Percentiles rank a stretch among this genome's conserved stretches.
Evolutionary conservation across 2,888 invertebrate species (phyloP).

Genomic region (Drosophila picticornis): DNA sequence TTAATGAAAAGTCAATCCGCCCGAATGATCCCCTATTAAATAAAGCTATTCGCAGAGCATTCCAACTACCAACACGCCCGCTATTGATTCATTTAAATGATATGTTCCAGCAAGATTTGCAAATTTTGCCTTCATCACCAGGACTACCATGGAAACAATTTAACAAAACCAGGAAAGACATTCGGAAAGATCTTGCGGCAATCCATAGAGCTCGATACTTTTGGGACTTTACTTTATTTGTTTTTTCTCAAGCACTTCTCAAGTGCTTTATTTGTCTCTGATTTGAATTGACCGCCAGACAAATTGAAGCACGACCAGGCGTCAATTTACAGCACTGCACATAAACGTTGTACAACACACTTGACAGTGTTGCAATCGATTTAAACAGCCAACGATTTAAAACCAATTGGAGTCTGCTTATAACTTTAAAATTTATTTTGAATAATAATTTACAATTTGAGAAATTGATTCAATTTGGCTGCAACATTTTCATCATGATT

Average conservation of each 20-base stretch:
- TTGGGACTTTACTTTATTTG: background rate
- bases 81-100: too few relatives aligned
- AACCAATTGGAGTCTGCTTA: background rate
- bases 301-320: background rate
- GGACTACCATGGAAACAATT: too few relatives aligned
- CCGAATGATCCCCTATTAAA: too few relatives aligned
- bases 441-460: background rate
- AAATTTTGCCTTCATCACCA: too few relatives aligned
- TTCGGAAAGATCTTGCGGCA: too few relatives aligned
- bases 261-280: background rate
- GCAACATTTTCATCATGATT: background rate
- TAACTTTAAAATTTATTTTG: fast-evolving
- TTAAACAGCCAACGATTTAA: background rate
- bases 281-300: constrained; percentile 31
- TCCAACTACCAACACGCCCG: too few relatives aligned
- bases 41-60: too few relatives aligned
- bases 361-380: constrained; percentile 27
- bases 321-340: constrained; percentile 22
- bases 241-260: background rate
- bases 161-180: too few relatives aligned
- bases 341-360: constrained; percentile 29
- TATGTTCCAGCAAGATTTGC: too few relatives aligned
- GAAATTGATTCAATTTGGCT: background rate
- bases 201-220: too few relatives aligned
- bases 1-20: too few relatives aligned